phyloP scores from a whole-genome alignment of 2,113 vertebrate species.

The Opisthocomus hoazin region DNA sequence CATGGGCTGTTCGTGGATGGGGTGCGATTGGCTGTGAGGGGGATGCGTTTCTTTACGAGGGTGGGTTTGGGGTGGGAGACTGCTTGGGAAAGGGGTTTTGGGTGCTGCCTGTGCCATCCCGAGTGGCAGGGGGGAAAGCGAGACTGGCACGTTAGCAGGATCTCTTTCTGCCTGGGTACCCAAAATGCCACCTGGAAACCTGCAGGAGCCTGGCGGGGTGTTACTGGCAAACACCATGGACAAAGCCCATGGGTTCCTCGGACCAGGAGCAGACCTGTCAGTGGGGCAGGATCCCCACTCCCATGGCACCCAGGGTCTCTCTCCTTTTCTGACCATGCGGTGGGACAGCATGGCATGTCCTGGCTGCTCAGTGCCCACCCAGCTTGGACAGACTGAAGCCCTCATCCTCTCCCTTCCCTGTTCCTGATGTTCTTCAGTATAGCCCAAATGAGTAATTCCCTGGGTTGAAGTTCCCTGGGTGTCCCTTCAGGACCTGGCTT shows the following conservation, averaged over 20 bases:
- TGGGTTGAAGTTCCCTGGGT: background rate
- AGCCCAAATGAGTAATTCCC: background rate
- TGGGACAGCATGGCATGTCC: background rate
- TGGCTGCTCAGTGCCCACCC: background rate
- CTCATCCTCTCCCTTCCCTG: background rate
- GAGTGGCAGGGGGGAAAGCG: background rate
- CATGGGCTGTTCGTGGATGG: background rate
- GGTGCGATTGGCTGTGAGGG: background rate
- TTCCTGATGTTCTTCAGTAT: background rate
- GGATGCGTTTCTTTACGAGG: background rate
- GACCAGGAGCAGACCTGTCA: rapidly evolving
- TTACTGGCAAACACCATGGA: background rate
- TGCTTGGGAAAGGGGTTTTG: background rate
- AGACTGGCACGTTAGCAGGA: background rate
- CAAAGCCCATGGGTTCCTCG: background rate
- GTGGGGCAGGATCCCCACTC: background rate
- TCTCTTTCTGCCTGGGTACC: background rate
- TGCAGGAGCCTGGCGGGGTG: background rate
- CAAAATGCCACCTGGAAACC: background rate
- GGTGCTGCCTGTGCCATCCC: background rate
- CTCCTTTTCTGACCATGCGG: background rate
- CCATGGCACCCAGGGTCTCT: rapidly evolving
- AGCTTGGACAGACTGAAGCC: background rate
- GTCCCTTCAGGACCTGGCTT: rapidly evolving
- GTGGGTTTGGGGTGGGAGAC: background rate